A percentile compares a stretch with the other conserved stretches of the same genome.
Evolutionary conservation across 2,797 vertebrate genomes (phyloP).

Genomic region (Eulemur mongoz): DNA sequence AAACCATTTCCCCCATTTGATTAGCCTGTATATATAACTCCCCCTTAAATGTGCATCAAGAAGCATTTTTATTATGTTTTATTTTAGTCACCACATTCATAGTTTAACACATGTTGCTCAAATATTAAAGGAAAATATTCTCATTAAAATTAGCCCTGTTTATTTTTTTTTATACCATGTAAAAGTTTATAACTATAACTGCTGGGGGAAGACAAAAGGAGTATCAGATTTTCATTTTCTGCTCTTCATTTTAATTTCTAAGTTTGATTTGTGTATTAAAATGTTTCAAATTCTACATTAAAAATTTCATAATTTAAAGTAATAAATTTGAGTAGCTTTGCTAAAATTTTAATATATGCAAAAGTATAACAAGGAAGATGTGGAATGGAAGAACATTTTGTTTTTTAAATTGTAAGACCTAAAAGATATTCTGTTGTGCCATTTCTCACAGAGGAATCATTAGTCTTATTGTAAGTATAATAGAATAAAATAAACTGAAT

Average conservation of each 20-base stretch:
- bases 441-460: neutral
- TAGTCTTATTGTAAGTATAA: neutral
- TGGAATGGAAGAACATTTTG: neutral
- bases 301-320: neutral
- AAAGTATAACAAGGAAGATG: neutral
- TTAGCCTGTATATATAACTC: neutral
- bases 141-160: neutral
- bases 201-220: neutral
- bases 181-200: neutral
- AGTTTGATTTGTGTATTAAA: neutral
- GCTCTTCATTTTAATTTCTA: neutral
- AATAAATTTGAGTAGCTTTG: neutral
- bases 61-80: neutral
- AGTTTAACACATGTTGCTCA: neutral
- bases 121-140: neutral
- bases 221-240: neutral
- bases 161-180: neutral
- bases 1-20: neutral
- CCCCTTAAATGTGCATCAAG: neutral
- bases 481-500: slow-evolving; percentile 8
- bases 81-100: neutral
- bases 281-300: neutral
- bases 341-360: neutral
- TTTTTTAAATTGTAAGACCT: neutral
- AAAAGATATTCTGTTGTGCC: neutral